Conservation (phyloP, 2,797 vertebrate species). For the Holocentrus rufus region DNA sequence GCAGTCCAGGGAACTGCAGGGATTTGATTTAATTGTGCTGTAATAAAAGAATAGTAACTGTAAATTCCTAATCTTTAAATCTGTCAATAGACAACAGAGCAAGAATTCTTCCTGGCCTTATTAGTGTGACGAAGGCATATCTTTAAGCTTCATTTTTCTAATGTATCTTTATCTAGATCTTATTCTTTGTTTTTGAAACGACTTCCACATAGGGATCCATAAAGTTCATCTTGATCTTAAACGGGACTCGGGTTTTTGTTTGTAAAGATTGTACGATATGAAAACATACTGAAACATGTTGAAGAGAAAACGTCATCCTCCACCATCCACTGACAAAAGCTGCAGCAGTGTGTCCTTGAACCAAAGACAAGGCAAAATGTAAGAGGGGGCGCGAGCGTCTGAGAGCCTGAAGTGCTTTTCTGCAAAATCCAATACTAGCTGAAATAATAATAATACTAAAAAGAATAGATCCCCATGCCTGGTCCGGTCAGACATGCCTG, state of each 20-base stretch:
- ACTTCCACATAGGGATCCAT: too few species aligned
- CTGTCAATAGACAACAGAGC: too few species aligned
- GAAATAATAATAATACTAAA: not conserved
- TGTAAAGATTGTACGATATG: not conserved
- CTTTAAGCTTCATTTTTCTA: too few species aligned
- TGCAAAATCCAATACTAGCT: conserved; percentile 16
- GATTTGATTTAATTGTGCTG: not conserved
- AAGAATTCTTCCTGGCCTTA: too few species aligned
- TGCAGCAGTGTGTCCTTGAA: not conserved
- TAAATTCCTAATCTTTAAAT: too few species aligned
- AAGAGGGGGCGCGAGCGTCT: not conserved
- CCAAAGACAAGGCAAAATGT: not conserved
- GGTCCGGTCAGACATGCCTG: conserved; percentile 1
- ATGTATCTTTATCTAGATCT: too few species aligned
- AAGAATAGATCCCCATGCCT: not conserved
- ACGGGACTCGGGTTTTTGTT: not conserved
- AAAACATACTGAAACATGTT: not conserved
- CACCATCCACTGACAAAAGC: conserved; percentile 4
- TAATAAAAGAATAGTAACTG: not conserved
- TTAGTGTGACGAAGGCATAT: too few species aligned
- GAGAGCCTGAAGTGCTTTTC: conserved; percentile 21
- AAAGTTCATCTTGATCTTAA: not conserved
- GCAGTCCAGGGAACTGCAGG: not conserved
- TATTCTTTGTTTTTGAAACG: not conserved
- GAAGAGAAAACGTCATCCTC: not conserved